Evolutionary conservation across 2,797 vertebrate species (phyloP), one percentile per base, ranked within the genome.

Genomic region (Lepilemur ruficaudatus): DNA sequence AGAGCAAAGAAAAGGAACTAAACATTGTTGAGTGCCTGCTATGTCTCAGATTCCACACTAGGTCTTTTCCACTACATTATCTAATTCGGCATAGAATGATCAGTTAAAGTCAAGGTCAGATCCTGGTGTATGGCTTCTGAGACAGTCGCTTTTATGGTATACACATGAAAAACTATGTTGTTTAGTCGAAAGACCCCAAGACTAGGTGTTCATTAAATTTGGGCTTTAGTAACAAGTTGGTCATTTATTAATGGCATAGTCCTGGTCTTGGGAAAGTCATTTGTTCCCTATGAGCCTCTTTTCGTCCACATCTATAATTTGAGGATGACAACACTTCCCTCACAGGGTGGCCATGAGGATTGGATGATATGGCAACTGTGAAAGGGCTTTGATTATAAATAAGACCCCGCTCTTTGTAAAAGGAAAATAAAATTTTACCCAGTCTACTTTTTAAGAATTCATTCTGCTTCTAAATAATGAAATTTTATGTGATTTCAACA

Each of bases 341-440:
- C 3, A 48, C 32, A 43, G 6, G 22, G 38, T 79, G 23, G 63
- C n/a, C 65, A 72, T 92, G 82, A 96, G 38, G 63, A 78, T 6
- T 72, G 63, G 41, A 70, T 67, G 79, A 80, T 30, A 89, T 41
- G 23, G 72, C 38, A 1, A 87, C 57, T 28, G 4, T 30, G 41
- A 84, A 90, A 81, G 43, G 38, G 8, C 32, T 95, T 81, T 69
- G 61, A 93, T 80, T 76, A 72, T 73, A 94, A 94, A 73, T 92
- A 72, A 81, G 72, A 87, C 32, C 25, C 52, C 52, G 13, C 7
- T 84, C 35, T 93, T 43, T 69, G 15, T 90, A 75, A 88, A 80
- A 94, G 57, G 84, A 91, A 95, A 87, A 94, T 88, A 17, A 65
- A 43, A 93, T 70, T 95, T 93, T 50, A 92, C 63, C 18, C 52